A percentile compares a stretch with the other conserved stretches of the same genome.
phyloP scores from a whole-genome alignment of 2,113 vertebrate species.

The Anthoscopus minutus region DNA sequence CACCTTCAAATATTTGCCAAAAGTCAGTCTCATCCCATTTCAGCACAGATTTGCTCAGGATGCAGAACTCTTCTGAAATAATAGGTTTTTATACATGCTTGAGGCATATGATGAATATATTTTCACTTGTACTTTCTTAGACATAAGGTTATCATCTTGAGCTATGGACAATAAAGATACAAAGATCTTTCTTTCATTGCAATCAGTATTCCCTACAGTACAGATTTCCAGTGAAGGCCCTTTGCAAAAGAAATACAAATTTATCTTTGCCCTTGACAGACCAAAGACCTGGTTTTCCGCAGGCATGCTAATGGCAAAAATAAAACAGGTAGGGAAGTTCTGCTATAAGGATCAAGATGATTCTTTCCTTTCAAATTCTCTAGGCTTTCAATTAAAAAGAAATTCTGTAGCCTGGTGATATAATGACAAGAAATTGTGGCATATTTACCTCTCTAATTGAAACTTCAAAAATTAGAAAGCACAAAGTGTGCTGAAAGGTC shows the following conservation, averaged over 20 bases:
- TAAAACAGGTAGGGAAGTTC: background rate
- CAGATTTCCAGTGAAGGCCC: background rate
- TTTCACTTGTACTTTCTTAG: background rate
- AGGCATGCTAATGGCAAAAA: background rate
- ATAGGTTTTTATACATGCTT: background rate
- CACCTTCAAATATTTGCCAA: background rate
- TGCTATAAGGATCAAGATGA: background rate
- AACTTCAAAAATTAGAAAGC: background rate
- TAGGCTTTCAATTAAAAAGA: background rate
- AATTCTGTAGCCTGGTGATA: background rate
- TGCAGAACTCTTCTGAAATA: background rate
- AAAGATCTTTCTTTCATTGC: background rate
- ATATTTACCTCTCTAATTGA: background rate
- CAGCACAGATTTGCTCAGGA: background rate
- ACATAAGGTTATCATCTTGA: background rate
- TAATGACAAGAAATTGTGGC: background rate
- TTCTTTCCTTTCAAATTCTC: background rate
- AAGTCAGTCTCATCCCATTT: background rate
- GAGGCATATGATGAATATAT: background rate
- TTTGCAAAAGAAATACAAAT: background rate
- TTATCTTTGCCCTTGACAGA: conserved; percentile 15
- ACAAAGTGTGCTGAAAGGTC: background rate
- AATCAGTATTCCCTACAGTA: background rate
- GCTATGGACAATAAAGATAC: background rate
- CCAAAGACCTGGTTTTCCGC: background rate